phyloP scores from a whole-genome alignment of 1,140 invertebrate species.

The Tetramorium parvispinum region DNA sequence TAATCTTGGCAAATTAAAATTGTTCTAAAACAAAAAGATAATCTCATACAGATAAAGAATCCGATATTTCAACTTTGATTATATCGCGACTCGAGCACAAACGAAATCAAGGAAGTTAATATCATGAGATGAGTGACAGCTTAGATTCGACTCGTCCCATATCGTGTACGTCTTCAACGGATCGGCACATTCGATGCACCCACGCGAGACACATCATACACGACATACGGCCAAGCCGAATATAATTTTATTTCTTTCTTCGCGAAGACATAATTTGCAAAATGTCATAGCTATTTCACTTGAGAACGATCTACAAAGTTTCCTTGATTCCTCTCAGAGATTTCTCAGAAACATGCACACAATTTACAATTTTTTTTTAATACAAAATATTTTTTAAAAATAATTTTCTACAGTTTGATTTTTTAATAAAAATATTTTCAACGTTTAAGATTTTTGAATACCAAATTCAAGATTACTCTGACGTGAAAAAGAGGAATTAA shows the following conservation, averaged over 20 bases:
- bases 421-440: not conserved
- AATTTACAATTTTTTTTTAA: not conserved
- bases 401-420: not conserved
- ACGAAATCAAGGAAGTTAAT: constrained; percentile 51
- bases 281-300: constrained; percentile 41
- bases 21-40: not conserved
- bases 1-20: not conserved
- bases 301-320: not conserved
- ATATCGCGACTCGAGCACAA: not conserved
- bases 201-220: constrained; percentile 42
- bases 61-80: not conserved
- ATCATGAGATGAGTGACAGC: constrained; percentile 75
- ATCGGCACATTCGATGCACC: constrained; percentile 63
- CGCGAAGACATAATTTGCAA: not conserved
- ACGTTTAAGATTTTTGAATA: not conserved
- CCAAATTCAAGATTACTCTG: not conserved
- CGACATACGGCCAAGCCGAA: not conserved
- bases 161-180: constrained; percentile 74
- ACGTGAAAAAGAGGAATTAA: not conserved
- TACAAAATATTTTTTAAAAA: not conserved
- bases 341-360: not conserved
- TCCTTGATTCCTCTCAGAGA: not conserved
- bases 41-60: not conserved
- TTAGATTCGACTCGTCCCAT: constrained; percentile 78
- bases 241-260: constrained; percentile 26